Base-by-base conservation (phyloP, 2,888 invertebrate genomes). In the Torymus texanus region DNA sequence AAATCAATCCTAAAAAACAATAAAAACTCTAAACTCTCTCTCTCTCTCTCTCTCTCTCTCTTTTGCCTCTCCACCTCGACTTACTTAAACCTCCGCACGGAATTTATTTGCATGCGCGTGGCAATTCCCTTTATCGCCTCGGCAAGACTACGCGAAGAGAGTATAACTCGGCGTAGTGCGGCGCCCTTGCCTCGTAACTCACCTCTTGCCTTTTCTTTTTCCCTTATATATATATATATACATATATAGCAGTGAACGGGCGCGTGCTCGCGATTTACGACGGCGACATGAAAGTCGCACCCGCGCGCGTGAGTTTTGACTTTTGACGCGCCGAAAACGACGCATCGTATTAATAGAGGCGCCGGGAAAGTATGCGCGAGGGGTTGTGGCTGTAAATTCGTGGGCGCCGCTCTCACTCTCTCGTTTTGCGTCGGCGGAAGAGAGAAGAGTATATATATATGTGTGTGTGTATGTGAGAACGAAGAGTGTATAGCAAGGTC, bases 281-380 rank as follows among this genome's bases (percentile, higher is more conserved):
- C 51, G 62, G 51, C 66, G 65, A 79, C 79, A 71, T 71, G 75
- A 75, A 71, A 67, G 74, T 41, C 41, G 41, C 41, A 8, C 14
- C 18, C 21, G 21, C 21, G 2, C 21, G 18, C 62, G 41, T 1
- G 41, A 41, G 41, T 41, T 41, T 41, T 41, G 79, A 68, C 68
- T 72, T 75, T 73, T 66, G 70, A 61, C 72, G 75, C 78, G 74
- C 58, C 70, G 72, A 79, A 81, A 75, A 66, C 21, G 66, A 50
- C 71, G 73, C 62, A 68, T 71, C 62, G 66, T 86, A 86, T 86
- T 86, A 86, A 86, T 86, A 86, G 84, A 83, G 73, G 81, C 79
- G 82, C 81, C 80, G 76, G 74, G 41, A 41, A 41, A 41, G 41
- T 41, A 41, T 80, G 81, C 77, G 77, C 80, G 76, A 79, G 59